Conservation (phyloP, 2,888 invertebrate genomes). For the Cheilosia urbana region DNA sequence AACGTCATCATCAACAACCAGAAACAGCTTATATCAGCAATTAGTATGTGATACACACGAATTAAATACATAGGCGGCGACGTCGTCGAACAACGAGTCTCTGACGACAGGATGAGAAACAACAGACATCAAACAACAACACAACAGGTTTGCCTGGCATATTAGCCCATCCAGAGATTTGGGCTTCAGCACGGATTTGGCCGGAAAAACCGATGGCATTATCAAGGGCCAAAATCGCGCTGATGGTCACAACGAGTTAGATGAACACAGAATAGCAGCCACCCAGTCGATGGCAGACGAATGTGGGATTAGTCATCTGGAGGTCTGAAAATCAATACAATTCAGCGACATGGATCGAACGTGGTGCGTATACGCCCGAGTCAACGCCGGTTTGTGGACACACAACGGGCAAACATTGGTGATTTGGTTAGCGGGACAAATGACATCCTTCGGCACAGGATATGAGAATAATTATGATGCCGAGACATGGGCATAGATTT, state of each 20-base stretch:
- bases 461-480: conserved; percentile 36
- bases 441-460: conserved; percentile 8
- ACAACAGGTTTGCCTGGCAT: conserved; percentile 61
- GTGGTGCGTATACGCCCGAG: conserved; percentile 14
- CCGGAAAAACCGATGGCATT: conserved; percentile 33
- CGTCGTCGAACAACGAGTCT: conserved; percentile 25
- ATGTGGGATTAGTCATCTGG: conserved; percentile 39
- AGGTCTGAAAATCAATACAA: conserved; percentile 29
- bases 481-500: not conserved
- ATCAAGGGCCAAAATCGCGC: conserved; percentile 46
- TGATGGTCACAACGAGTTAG: conserved; percentile 57
- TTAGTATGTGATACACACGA: conserved; percentile 46
- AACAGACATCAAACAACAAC: conserved; percentile 53
- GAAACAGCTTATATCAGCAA: conserved; percentile 50
- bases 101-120: conserved; percentile 49
- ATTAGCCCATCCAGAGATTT: conserved; percentile 41
- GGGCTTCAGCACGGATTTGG: conserved; percentile 45
- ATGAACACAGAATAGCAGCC: conserved; percentile 19
- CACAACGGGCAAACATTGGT: conserved; percentile 49
- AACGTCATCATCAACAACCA: conserved; percentile 48
- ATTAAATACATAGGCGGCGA: conserved; percentile 9
- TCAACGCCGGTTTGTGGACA: conserved; percentile 29
- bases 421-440: conserved; percentile 43
- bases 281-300: conserved; percentile 31
- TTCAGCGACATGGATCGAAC: conserved; percentile 27